Evolutionary conservation across 2,797 vertebrate species (phyloP), one percentile per base, ranked within the genome.

Genomic region (Gobionotothen gibberifrons): DNA sequence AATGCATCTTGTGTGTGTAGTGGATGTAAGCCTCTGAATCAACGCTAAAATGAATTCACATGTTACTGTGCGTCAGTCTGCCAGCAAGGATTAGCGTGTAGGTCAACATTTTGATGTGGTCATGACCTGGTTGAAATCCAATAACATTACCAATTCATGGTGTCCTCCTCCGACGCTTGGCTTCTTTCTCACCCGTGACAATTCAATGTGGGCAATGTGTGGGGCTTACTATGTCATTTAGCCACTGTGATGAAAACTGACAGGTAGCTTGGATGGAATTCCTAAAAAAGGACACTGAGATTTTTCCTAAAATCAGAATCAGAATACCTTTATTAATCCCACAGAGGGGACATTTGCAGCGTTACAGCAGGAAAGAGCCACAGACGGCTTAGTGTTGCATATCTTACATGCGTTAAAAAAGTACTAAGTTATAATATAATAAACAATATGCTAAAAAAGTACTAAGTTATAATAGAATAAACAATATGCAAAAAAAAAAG

Each of bases 91-190:
- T 91, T 92, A 92, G 79, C 55, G 81, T 91, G 88, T 87, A 90
- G 92, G 91, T 90, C 90, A 93, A 87, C 90, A 87, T 87, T 93
- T 85, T 88, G 91, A 92, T 89, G 85, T 85, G 90, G 82, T 89
- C 88, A 82, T 83, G 91, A 92, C 90, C 89, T 88, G 86, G 86
- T 87, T 89, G 76, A 90, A 90, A 94, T 92, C 89, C 90, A 90
- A 92, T 91, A 90, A 85, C 84, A 92, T 92, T 92, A 90, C 72
- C 84, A 76, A 92, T 93, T 90, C 85, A 92, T 90, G 82, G 86
- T 81, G 77, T 90, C 87, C 79, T 82, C 69, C 65, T 84, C 69
- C 69, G 69, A 69, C 15, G 43, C 84, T 87, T 84, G 78, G 76
- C 83, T 88, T 90, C 83, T 87, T 87, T 86, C 81, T 85, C 75